Evolutionary conservation across 2,797 vertebrate species (phyloP), one percentile per base, ranked within the genome.

Genomic region (Acipenser oxyrinchus): DNA sequence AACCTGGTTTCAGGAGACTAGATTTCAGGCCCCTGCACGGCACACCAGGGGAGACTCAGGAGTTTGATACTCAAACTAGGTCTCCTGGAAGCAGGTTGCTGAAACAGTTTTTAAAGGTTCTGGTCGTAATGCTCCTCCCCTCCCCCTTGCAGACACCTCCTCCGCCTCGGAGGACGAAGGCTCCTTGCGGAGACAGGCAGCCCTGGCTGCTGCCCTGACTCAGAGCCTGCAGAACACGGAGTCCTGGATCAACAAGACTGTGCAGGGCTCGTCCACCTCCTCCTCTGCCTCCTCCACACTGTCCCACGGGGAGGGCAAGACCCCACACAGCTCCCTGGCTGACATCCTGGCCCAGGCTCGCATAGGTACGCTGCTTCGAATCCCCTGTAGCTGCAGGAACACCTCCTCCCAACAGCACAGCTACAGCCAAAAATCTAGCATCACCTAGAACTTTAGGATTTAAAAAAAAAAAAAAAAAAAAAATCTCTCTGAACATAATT

Each of bases 261-360:
- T 93, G 77, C 96, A 95, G 84, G 77, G 93, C 81, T 98, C 96
- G 74, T 98, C 95, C 91, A 98, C 73, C 83, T 98, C 76, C 82
- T 98, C 96, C 74, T 98, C 96, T 0, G 95, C 96, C 79, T 98
- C 96, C 77, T 99, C 96, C 80, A 98, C 96, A 68, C 83, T 98
- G 83, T 99, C 94, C 72, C 96, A 95, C 79, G 96, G 96, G 74
- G 94, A 98, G 83, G 89, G 84, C 83, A 95, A 95, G 86, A 91
- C 93, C 57, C 94, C 85, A 90, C 88, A 87, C 88, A 78, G 91
- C 88, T 84, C 88, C 81, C 85, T 94, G 90, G 81, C 87, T 85
- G 91, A 95, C 86, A 90, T 95, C 79, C 84, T 96, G 81, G 79
- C 94, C 69, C 93, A 88, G 90, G 87, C 91, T 70, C 94, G 93